These are phyloP conservation scores for Diaphora mendica DNA, from an alignment of 2,888 invertebrate genomes.

Conservation along the genomic window DNA sequence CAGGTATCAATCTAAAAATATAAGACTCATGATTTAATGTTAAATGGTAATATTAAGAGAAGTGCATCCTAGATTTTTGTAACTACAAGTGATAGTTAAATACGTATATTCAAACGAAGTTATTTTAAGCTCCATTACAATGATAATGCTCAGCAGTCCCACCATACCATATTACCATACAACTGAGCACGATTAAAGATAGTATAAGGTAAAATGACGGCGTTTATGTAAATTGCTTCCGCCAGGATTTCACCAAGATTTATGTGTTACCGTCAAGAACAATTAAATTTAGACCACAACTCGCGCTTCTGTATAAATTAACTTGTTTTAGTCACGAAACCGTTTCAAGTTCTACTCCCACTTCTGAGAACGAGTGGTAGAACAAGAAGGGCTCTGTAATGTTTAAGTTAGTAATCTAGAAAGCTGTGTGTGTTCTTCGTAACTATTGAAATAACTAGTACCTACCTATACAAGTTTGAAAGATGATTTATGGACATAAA, in stretches of 20 bases:
- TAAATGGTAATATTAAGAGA: not conserved
- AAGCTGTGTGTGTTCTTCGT: constrained; percentile 1
- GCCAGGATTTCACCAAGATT: constrained; percentile 79
- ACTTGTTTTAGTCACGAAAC: constrained; percentile 60
- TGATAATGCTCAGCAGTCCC: not conserved
- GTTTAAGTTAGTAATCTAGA: constrained; percentile 1
- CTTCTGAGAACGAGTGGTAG: constrained; percentile 31
- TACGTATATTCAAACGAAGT: not conserved
- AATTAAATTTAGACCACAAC: constrained; percentile 81
- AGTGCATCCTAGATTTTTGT: not conserved
- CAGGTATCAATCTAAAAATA: not conserved
- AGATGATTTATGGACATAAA: not conserved
- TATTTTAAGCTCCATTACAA: constrained; percentile 3
- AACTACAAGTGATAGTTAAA: not conserved
- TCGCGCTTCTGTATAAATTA: constrained; percentile 77
- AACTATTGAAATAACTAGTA: constrained; percentile 23
- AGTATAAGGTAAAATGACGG: constrained; percentile 69
- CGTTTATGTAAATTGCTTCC: constrained; percentile 83
- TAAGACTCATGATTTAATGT: not conserved
- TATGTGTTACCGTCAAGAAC: constrained; percentile 78
- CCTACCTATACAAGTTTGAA: not conserved
- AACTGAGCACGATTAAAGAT: constrained; percentile 65
- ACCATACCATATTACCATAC: constrained; percentile 52
- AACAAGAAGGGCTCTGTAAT: not conserved
- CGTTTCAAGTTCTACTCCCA: constrained; percentile 27